Evolutionary conservation across 2,888 invertebrate species (phyloP), one percentile per base, ranked within the genome.

Genomic region (Athripsodes cinereus): DNA sequence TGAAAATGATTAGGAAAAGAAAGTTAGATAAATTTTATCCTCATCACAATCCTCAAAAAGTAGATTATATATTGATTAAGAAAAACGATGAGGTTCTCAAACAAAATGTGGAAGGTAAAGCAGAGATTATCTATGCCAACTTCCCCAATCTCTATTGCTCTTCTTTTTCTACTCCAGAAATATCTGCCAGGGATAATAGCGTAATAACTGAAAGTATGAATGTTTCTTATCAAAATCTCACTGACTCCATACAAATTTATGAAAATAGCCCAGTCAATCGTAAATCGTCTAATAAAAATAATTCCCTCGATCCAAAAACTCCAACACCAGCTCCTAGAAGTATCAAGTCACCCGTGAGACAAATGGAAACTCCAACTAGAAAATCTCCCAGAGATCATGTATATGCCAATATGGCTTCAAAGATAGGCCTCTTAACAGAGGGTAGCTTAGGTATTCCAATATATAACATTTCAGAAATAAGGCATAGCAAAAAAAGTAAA

Each of bases 231-330:
- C 82, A 86, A 69, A 84, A 86, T 68, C 71, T 86, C 56, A 84
- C 82, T 47, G 85, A 85, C 68, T 84, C 84, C 16, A 84, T 85
- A 63, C 85, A 85, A 72, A 80, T 85, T 22, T 82, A 81, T 61
- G 85, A 85, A 69, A 79, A 80, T 62, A 75, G 70, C 52, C 67
- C 69, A 21, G 68, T 72, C 54, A 68, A 66, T 57, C 59, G 55
- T 21, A 40, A 40, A 13, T 8, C 3, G 13, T 64, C 66, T 16
- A 65, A 73, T 2, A 72, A 70, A 64, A 75, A 76, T 1, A 74
- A 72, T 60, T 81, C 81, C 22, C 70, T 80, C 52, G 81, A 82
- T 62, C 76, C 76, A 62, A 80, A 81, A 50, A 70, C 69, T 53
- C 79, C 79, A 13, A 70, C 82, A 51, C 84, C 84, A 20, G 83